Evolutionary conservation across 2,797 vertebrate genomes (phyloP).

Genomic region (Garrulus glandarius): DNA sequence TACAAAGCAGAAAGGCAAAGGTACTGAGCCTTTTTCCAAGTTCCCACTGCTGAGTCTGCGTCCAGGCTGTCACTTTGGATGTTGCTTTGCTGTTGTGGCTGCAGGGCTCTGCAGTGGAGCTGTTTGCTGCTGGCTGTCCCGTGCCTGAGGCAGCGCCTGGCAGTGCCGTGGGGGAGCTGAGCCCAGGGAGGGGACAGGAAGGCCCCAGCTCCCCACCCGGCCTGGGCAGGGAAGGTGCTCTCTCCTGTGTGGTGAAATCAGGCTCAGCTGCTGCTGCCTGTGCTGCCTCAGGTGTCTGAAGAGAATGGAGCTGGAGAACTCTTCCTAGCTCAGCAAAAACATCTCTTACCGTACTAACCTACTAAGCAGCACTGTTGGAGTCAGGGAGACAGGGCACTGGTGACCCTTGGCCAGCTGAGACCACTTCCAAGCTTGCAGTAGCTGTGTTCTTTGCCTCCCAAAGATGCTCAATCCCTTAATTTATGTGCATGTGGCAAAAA

Average conservation of each 20-base stretch:
- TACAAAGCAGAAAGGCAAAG: conserved; percentile 94
- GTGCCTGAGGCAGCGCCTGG: rapidly evolving
- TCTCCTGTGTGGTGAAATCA: background rate
- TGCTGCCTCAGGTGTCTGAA: background rate
- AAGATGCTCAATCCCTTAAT: background rate
- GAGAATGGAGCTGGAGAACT: background rate
- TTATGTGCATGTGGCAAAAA: background rate
- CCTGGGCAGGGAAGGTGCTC: background rate
- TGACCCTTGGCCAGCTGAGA: background rate
- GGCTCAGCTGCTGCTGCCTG: background rate
- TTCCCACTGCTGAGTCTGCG: rapidly evolving
- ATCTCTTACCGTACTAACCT: background rate
- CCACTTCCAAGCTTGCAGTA: background rate
- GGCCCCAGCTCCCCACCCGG: background rate
- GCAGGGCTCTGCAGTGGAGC: background rate
- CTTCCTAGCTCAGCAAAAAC: background rate
- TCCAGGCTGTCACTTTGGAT: background rate
- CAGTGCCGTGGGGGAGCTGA: background rate
- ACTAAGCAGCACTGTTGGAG: background rate
- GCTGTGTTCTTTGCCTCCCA: background rate
- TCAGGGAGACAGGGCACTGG: background rate
- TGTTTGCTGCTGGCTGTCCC: background rate
- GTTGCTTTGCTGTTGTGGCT: background rate
- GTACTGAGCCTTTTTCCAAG: conserved; percentile 63
- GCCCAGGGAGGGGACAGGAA: rapidly evolving